A percentile compares a stretch with the other conserved stretches of the same genome.
Conservation (phyloP, 1,140 invertebrate genomes). For the Drosophila sp. region DNA sequence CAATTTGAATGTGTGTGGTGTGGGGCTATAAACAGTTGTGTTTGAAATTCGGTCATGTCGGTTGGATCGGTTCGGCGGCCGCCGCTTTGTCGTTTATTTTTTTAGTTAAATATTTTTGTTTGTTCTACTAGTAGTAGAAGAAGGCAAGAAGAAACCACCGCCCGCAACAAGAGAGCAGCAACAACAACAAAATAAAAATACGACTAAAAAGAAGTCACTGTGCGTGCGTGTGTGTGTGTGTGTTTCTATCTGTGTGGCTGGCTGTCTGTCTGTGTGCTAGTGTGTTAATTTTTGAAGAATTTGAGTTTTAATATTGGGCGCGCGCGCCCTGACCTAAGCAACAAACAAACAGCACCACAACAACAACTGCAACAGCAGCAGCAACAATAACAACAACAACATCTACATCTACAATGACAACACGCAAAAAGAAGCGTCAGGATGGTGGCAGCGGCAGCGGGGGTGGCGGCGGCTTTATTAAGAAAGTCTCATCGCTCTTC, state of each 20-base stretch:
- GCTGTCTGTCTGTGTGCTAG: slow-evolving; percentile 3
- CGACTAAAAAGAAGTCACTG: slow-evolving; percentile 7
- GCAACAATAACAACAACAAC: slow-evolving; percentile 20
- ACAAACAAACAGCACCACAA: slow-evolving; percentile 8
- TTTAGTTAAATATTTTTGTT: slow-evolving; percentile 15
- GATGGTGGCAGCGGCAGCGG: slow-evolving; percentile 84
- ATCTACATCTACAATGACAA: slow-evolving; percentile 86
- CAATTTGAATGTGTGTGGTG: slow-evolving; percentile 23
- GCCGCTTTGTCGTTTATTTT: slow-evolving; percentile 24
- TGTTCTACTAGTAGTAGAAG: not conserved
- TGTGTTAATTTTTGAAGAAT: slow-evolving; percentile 29
- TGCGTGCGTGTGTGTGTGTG: slow-evolving; percentile 7
- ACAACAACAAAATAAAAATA: slow-evolving; percentile 4
- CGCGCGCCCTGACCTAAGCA: slow-evolving; percentile 10
- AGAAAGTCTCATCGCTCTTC: slow-evolving; percentile 93
- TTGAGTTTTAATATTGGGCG: slow-evolving; percentile 6
- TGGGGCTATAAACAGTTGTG: slow-evolving; percentile 19
- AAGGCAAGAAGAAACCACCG: slow-evolving; percentile 8
- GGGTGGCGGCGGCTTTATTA: slow-evolving; percentile 87
- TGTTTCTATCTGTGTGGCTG: not conserved
- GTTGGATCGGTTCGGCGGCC: not conserved
- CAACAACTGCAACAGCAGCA: slow-evolving; percentile 19
- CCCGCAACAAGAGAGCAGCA: not conserved
- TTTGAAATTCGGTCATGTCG: slow-evolving; percentile 26
- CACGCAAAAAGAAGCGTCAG: slow-evolving; percentile 90